These are phyloP conservation scores for Bolborhynchus lineola DNA, from an alignment of 2,113 vertebrate species.

Conservation along the genomic window DNA sequence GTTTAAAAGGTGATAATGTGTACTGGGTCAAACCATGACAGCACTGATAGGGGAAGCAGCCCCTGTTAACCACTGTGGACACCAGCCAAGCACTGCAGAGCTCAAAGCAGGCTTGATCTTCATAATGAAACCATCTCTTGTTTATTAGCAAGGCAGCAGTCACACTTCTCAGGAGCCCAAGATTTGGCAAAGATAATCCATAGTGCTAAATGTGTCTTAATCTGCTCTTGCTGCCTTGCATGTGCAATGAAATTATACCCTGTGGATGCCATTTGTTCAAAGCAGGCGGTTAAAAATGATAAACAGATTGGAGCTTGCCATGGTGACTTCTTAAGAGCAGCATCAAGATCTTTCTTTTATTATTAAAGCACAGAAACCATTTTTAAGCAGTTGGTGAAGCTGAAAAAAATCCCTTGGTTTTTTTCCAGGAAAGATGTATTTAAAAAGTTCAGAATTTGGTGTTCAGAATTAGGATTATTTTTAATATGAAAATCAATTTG, in stretches of 20 bases:
- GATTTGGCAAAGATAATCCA: background rate
- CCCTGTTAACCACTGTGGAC: no score
- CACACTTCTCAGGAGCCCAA: background rate
- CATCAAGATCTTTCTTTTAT: background rate
- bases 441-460: background rate
- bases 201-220: background rate
- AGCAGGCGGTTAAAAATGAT: background rate
- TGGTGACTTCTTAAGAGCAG: background rate
- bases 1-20: background rate
- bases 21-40: background rate
- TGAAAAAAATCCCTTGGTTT: background rate
- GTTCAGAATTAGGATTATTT: background rate
- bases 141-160: background rate
- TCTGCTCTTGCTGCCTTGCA: background rate
- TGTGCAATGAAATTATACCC: background rate
- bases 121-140: background rate
- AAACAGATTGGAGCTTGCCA: background rate
- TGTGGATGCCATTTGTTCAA: background rate
- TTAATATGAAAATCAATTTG: background rate
- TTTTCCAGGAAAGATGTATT: constrained; percentile 3
- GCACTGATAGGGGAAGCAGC: background rate
- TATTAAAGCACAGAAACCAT: background rate
- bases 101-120: background rate
- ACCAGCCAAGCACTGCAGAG: background rate
- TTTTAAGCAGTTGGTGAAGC: constrained; percentile 13